Evolutionary conservation across 2,888 invertebrate genomes (phyloP), one percentile per base, ranked within the genome.

Genomic region (Metellina segmentata): DNA sequence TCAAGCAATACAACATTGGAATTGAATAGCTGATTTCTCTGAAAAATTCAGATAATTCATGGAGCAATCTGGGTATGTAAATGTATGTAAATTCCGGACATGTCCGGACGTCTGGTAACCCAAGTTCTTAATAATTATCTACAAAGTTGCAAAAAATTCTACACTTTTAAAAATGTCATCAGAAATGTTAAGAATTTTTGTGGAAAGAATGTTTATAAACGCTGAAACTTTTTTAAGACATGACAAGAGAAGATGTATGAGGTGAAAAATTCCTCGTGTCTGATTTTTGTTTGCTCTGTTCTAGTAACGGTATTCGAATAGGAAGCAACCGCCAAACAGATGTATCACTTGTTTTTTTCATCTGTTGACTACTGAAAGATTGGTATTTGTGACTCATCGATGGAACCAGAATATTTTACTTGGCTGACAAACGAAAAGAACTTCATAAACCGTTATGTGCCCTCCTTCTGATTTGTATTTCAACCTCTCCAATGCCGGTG

Each of bases 341-440:
- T 61, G 61, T 16, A 61, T 61, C 61, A 61, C 61, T 61, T 61
- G 61, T 16, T 61, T 16, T 61, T 61, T 61, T 11, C 61, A 61
- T 9, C 7, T 61, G 61, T 9, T 61, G 61, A 4, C 61, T 8
- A 5, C 61, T 9, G 61, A 61, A 61, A 61, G 61, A 61, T 61
- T 61, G 61, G 9, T 61, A 61, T 61, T 61, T 61, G 61, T 74
- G 83, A 83, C 74, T 74, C 74, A 79, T 49, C 53, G n/a, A 82
- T 70, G 49, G 48, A 48, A 82, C n/a, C 72, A 72, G 20, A 83
- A 53, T 52, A 83, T 83, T 83, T 83, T 53, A 20, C 83, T 83
- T 82, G 81, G 83, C 83, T n/a, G 20, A 51, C 7, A n/a, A 16
- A 52, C 2, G 52, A 83, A 71, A 83, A 83, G 72, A 16, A 51